Percentiles rank a stretch among this genome's conserved stretches.
These are phyloP conservation scores for Corydoras sp. DNA, from an alignment of 2,113 vertebrate species.

Conservation along the genomic window DNA sequence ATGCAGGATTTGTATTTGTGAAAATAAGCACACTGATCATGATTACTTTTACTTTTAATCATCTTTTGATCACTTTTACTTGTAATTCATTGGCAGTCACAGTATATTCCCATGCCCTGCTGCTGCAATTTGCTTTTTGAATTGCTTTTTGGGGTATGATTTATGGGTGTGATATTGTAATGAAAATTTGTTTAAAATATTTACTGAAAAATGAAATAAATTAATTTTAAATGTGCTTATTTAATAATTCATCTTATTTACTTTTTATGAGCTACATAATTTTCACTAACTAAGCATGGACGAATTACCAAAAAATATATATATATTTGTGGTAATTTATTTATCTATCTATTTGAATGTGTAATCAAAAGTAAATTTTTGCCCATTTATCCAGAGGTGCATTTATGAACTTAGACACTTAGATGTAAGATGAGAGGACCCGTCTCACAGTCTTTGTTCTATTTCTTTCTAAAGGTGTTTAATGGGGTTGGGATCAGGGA, in stretches of 20 bases:
- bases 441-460: too few relatives aligned
- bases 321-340: too few relatives aligned
- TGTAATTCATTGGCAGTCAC: background rate
- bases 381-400: too few relatives aligned
- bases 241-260: background rate
- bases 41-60: background rate
- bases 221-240: background rate
- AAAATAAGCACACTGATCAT: background rate
- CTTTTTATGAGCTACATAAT: too few relatives aligned
- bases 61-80: background rate
- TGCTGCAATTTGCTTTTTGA: background rate
- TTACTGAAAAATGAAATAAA: background rate
- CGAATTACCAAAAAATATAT: too few relatives aligned
- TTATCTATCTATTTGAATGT: too few relatives aligned
- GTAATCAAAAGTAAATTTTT: too few relatives aligned
- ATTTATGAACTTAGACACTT: too few relatives aligned
- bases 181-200: background rate
- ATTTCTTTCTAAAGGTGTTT: too few relatives aligned
- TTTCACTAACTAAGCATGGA: too few relatives aligned
- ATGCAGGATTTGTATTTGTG: background rate
- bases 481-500: too few relatives aligned
- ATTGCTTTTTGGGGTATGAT: background rate
- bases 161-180: background rate
- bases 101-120: background rate
- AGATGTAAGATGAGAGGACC: too few relatives aligned